phyloP scores from a whole-genome alignment of 2,113 vertebrate species.

The Crotalus horridus region DNA sequence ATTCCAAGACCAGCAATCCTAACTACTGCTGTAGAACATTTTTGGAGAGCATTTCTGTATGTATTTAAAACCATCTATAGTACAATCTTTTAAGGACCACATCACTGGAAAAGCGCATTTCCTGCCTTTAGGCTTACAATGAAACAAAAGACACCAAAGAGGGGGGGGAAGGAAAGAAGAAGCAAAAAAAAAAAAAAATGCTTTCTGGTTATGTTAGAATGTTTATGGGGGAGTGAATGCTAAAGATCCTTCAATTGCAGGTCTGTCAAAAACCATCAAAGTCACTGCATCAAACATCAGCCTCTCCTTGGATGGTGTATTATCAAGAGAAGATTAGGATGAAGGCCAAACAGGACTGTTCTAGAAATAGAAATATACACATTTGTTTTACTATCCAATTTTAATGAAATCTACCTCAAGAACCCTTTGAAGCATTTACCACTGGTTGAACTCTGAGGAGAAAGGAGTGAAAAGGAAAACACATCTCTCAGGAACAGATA shows the following conservation, averaged over 20 bases:
- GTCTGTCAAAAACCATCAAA: not conserved
- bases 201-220: not conserved
- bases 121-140: not conserved
- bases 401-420: not conserved
- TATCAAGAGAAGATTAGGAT: not conserved
- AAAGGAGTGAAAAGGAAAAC: constrained; percentile 19
- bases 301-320: not conserved
- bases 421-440: not conserved
- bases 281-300: not conserved
- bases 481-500: constrained; percentile 14
- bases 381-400: not conserved
- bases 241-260: not conserved
- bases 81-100: not conserved
- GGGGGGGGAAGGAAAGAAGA: not conserved
- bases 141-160: not conserved
- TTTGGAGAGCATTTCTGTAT: not conserved
- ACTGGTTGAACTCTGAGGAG: not conserved
- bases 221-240: not conserved
- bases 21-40: too few species aligned
- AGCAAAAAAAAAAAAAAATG: not conserved
- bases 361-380: not conserved
- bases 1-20: not conserved
- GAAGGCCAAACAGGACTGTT: not conserved
- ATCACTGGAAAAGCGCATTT: not conserved
- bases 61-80: not conserved